Percentiles rank a stretch among this genome's conserved stretches.
Evolutionary conservation across 1,140 invertebrate genomes (phyloP).

Genomic region (Bombus soroeensis): DNA sequence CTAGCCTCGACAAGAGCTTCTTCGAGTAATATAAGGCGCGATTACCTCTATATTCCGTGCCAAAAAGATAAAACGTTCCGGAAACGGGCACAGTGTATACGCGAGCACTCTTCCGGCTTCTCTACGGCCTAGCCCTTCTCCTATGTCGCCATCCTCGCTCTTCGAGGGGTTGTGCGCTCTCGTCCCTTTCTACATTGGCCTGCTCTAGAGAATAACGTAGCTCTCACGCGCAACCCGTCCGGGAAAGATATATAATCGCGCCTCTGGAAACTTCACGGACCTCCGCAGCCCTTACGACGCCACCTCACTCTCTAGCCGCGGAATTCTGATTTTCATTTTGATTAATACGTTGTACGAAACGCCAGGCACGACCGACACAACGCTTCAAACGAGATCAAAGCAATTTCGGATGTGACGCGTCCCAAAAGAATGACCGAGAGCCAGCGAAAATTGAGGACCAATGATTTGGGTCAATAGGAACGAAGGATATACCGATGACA

Average conservation of each 20-base stretch:
- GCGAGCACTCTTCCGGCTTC: not conserved
- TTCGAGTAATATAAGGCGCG: slow-evolving; percentile 43
- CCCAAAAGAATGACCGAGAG: not conserved
- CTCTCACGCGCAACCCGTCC: not conserved
- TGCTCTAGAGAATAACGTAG: slow-evolving; percentile 14
- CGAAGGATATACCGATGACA: not conserved
- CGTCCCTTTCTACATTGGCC: slow-evolving; percentile 29
- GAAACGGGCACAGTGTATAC: not conserved
- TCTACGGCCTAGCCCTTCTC: not conserved
- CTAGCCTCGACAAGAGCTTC: slow-evolving; percentile 37
- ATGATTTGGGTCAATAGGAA: not conserved
- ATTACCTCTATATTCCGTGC: slow-evolving; percentile 52
- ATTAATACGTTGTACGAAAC: slow-evolving; percentile 10
- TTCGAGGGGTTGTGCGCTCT: not conserved
- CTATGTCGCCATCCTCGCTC: not conserved
- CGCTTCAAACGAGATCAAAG: not conserved
- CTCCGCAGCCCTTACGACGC: not conserved
- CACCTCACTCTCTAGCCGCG: not conserved
- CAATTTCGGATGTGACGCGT: not conserved
- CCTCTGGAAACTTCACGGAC: not conserved
- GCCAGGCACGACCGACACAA: not conserved
- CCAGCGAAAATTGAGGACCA: too few species aligned
- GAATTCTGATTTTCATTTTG: slow-evolving; percentile 26
- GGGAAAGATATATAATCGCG: slow-evolving; percentile 25
- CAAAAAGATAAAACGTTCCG: slow-evolving; percentile 47